Conservation (phyloP, 2,113 vertebrate species). For the Podilymbus podiceps region DNA sequence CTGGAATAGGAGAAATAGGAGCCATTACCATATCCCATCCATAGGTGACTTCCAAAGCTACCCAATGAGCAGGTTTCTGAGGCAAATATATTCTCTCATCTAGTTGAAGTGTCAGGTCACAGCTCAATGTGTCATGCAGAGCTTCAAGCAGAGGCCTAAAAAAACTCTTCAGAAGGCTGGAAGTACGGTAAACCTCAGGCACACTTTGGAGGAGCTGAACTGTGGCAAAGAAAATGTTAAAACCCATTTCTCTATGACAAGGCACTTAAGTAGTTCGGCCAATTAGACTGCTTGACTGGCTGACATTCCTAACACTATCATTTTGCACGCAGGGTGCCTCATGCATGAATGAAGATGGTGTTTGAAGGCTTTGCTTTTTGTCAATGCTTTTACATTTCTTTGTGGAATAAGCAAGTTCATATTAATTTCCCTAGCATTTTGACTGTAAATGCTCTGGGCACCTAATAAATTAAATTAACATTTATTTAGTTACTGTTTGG, state of each 20-base stretch:
- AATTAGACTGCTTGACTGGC: slow-evolving; percentile 41
- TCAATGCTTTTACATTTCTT: neutral
- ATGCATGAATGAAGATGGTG: slow-evolving; percentile 9
- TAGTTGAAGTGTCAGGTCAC: neutral
- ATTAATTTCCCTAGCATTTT: slow-evolving; percentile 60
- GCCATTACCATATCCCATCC: neutral
- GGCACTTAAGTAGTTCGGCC: neutral
- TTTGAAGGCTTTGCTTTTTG: slow-evolving; percentile 14
- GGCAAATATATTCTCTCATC: neutral
- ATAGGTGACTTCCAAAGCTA: neutral
- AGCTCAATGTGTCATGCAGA: neutral
- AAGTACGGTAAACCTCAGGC: neutral
- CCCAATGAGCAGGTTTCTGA: neutral
- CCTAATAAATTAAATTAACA: slow-evolving; percentile 62
- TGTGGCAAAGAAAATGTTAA: slow-evolving; percentile 16
- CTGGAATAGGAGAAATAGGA: neutral
- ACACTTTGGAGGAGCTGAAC: neutral
- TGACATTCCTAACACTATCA: slow-evolving; percentile 28
- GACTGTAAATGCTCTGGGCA: slow-evolving; percentile 22
- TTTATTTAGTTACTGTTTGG: slow-evolving; percentile 55
- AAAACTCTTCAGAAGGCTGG: neutral
- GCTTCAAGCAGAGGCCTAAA: neutral
- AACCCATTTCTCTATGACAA: neutral
- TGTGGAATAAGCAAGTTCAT: slow-evolving; percentile 17
- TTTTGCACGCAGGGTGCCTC: slow-evolving; percentile 24